These are phyloP conservation scores for Standfussiana lucernea DNA, from an alignment of 2,888 invertebrate species.

Conservation along the genomic window DNA sequence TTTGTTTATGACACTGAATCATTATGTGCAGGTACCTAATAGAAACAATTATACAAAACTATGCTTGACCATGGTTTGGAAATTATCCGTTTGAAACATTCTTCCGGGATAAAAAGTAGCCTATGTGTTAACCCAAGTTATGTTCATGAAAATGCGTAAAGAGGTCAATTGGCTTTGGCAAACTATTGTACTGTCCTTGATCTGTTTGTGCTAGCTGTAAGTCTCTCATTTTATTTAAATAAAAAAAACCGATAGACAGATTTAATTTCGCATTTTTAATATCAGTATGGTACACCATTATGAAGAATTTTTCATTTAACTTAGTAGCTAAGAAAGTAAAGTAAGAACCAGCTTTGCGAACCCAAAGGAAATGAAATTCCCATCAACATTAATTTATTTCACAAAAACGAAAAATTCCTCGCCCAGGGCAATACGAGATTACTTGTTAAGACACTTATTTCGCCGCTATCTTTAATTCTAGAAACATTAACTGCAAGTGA, in stretches of 20 bases:
- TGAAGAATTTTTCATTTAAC: neutral
- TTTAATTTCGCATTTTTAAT: neutral
- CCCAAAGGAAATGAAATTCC: slow-evolving; percentile 8
- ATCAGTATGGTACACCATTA: neutral
- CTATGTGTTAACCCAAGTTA: neutral
- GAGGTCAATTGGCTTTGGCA: no score
- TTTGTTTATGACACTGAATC: neutral
- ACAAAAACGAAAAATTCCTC: neutral
- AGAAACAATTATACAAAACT: neutral
- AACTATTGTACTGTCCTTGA: no score
- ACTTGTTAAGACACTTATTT: slow-evolving; percentile 4
- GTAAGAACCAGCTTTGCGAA: neutral
- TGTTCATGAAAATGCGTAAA: neutral
- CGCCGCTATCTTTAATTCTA: slow-evolving; percentile 3
- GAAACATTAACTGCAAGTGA: slow-evolving; percentile 1
- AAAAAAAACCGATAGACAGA: neutral
- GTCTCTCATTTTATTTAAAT: no score
- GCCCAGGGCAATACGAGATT: neutral
- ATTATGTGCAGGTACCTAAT: neutral
- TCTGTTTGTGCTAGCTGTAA: no score
- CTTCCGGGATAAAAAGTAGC: neutral
- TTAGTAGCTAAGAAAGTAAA: neutral
- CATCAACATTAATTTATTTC: neutral
- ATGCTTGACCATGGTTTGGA: neutral
- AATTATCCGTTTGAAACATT: neutral